These are phyloP conservation scores for Phalacrocorax brasilianus DNA, from an alignment of 2,113 vertebrate genomes.

Conservation along the genomic window DNA sequence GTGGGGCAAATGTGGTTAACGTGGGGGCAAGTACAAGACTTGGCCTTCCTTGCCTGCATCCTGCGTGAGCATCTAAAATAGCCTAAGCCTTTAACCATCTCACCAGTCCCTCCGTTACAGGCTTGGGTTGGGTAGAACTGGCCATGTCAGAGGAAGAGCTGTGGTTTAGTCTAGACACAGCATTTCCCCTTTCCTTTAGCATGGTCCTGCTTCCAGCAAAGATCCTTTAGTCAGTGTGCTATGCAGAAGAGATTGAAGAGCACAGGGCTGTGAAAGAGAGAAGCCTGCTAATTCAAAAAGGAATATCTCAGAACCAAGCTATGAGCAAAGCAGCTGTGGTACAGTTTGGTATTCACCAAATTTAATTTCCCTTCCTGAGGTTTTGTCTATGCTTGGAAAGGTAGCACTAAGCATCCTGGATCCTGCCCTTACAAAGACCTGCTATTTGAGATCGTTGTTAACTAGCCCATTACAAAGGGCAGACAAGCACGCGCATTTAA, in stretches of 20 bases:
- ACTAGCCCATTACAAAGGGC: background rate
- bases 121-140: background rate
- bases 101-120: background rate
- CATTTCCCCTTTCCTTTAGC: constrained; percentile 9
- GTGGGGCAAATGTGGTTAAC: background rate
- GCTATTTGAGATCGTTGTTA: background rate
- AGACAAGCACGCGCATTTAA: background rate
- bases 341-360: background rate
- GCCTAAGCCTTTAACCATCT: background rate
- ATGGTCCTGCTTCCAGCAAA: background rate
- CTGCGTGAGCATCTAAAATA: background rate
- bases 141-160: background rate
- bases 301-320: background rate
- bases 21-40: background rate
- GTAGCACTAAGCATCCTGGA: background rate
- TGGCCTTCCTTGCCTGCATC: background rate
- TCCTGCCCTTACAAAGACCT: background rate
- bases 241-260: background rate
- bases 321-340: background rate
- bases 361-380: background rate
- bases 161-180: constrained; percentile 51
- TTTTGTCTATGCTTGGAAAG: background rate
- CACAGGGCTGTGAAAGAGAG: background rate
- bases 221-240: background rate
- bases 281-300: background rate